These are phyloP conservation scores for Eupithecia tripunctaria DNA, from an alignment of 2,888 invertebrate genomes.

Conservation along the genomic window DNA sequence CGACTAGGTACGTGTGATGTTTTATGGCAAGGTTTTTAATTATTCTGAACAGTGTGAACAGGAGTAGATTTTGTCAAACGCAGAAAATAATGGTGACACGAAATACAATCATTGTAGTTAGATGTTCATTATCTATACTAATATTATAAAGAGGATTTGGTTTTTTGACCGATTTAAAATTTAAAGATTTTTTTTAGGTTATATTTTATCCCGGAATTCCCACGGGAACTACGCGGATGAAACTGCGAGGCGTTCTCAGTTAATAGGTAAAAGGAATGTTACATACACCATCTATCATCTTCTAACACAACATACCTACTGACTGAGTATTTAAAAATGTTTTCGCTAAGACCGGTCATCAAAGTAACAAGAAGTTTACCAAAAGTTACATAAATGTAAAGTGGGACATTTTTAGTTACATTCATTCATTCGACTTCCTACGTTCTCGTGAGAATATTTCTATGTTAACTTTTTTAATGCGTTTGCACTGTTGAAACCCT, in stretches of 20 bases:
- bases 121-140: too few relatives aligned
- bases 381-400: constrained; percentile 34
- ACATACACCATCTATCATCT: constrained; percentile 4
- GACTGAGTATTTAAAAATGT: constrained; percentile 6
- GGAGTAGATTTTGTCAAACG: not conserved
- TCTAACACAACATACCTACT: not conserved
- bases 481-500: not conserved
- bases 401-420: constrained; percentile 35
- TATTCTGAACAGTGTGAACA: not conserved
- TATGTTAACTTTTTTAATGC: not conserved
- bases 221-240: too few relatives aligned
- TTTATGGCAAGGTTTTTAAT: not conserved
- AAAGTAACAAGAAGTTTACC: constrained; percentile 12
- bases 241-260: not conserved
- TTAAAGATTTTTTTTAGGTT: too few relatives aligned
- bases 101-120: not conserved
- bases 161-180: too few relatives aligned
- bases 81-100: not conserved
- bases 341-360: constrained; percentile 9
- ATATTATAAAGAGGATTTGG: too few relatives aligned
- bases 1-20: not conserved
- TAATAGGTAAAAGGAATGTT: not conserved
- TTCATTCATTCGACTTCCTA: constrained; percentile 29
- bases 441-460: constrained; percentile 28
- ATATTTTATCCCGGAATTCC: too few relatives aligned